Conservation (phyloP, 2,888 invertebrate genomes). For the Caenorhabditis virilis region DNA sequence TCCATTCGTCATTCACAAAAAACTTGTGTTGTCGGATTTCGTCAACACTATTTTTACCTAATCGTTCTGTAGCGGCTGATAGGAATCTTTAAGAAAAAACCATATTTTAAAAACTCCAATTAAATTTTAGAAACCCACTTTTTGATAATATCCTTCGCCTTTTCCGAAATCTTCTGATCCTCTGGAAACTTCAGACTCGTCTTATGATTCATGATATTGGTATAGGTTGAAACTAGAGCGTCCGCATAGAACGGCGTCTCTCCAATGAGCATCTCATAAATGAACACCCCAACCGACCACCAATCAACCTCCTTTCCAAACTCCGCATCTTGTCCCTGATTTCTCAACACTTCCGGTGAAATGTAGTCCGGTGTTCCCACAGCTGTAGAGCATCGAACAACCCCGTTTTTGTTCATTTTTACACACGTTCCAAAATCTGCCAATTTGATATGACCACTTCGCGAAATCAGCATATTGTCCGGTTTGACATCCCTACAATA, state of each 20-base stretch:
- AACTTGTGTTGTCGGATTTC: conserved; percentile 94
- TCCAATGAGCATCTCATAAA: conserved; percentile 93
- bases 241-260: conserved; percentile 99
- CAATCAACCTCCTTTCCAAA: conserved; percentile 87
- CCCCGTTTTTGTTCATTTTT: conserved; percentile 81
- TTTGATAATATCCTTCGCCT: conserved; percentile 70
- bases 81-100: too few relatives aligned
- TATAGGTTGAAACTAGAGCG: conserved; percentile 94
- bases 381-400: conserved; percentile 74
- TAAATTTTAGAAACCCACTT: too few relatives aligned
- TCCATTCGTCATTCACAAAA: conserved; percentile 96
- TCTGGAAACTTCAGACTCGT: conserved; percentile 89
- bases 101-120: too few relatives aligned
- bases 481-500: conserved; percentile 86
- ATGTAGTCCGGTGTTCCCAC: conserved; percentile 99
- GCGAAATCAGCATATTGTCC: conserved; percentile 71
- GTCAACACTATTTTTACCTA: conserved; percentile 88
- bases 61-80: conserved; percentile 76
- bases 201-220: conserved; percentile 98
- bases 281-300: conserved; percentile 91
- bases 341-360: conserved; percentile 95
- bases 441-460: conserved; percentile 87
- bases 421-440: conserved; percentile 99
- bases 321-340: conserved; percentile 90
- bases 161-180: conserved; percentile 87